Conservation (phyloP, 2,113 vertebrate genomes). For the Pipa parva region DNA sequence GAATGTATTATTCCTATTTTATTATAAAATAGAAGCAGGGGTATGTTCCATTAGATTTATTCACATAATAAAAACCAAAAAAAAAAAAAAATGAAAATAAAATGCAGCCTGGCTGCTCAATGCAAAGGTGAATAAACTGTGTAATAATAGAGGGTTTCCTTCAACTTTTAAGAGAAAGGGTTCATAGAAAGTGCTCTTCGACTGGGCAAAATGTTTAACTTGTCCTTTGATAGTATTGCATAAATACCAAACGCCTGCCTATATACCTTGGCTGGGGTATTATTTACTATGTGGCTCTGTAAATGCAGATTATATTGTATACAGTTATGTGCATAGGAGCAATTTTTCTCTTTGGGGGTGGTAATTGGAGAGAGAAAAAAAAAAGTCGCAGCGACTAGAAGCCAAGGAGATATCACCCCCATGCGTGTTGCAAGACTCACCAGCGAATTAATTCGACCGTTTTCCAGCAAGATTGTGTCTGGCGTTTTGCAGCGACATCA, state of each 20-base stretch:
- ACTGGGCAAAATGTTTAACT: background rate
- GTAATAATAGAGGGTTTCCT: background rate
- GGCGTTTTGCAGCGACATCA: background rate
- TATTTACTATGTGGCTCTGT: background rate
- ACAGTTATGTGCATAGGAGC: background rate
- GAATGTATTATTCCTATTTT: constrained; percentile 65
- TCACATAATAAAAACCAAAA: constrained; percentile 71
- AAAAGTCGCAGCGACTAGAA: too few species aligned
- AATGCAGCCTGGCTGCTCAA: constrained; percentile 48
- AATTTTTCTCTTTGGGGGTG: background rate
- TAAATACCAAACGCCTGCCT: background rate
- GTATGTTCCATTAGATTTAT: constrained; percentile 70
- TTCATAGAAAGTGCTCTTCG: background rate
- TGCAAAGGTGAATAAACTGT: background rate
- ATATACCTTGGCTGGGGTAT: background rate
- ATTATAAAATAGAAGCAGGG: constrained; percentile 85
- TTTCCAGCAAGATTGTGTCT: background rate
- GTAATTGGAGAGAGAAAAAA: too few species aligned
- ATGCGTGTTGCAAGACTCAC: background rate
- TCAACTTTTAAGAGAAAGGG: background rate
- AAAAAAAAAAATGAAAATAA: constrained; percentile 57
- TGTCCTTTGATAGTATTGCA: background rate
- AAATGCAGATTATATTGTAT: background rate
- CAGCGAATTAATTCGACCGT: background rate
- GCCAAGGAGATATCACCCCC: too few species aligned